phyloP scores from a whole-genome alignment of 1,140 invertebrate species.

The Lepidurus couesii region DNA sequence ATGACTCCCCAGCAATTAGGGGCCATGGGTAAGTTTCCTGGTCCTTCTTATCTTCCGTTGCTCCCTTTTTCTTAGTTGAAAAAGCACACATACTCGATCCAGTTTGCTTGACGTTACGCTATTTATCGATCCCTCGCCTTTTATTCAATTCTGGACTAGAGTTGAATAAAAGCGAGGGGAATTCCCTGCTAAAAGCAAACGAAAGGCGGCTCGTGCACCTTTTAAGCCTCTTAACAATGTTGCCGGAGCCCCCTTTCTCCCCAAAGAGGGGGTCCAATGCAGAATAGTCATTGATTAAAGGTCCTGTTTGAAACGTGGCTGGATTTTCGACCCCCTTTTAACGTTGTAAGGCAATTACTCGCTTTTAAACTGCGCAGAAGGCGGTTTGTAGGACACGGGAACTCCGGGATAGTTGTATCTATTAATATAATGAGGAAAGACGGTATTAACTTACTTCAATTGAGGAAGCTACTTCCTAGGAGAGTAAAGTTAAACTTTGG shows the following conservation, averaged over 20 bases:
- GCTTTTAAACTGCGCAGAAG: too few species aligned
- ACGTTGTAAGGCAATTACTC: too few species aligned
- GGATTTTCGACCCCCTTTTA: too few species aligned
- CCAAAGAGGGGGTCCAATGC: neutral
- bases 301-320: neutral
- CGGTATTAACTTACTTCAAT: slow-evolving; percentile 11
- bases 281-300: neutral
- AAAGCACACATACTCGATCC: neutral
- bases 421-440: slow-evolving; percentile 18
- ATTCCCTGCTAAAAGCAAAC: neutral
- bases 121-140: slow-evolving; percentile 21
- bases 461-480: neutral
- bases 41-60: neutral
- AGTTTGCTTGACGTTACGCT: slow-evolving; percentile 16
- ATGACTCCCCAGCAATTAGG: slow-evolving; percentile 27
- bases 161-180: neutral
- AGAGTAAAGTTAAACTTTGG: neutral
- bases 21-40: slow-evolving; percentile 27
- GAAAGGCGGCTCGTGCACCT: neutral
- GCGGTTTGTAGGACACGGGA: too few species aligned
- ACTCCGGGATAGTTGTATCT: too few species aligned
- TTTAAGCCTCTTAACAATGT: slow-evolving; percentile 4
- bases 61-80: neutral
- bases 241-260: neutral
- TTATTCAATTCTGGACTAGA: neutral